phyloP scores from a whole-genome alignment of 1,140 invertebrate species.

The Heliconius melpomene region DNA sequence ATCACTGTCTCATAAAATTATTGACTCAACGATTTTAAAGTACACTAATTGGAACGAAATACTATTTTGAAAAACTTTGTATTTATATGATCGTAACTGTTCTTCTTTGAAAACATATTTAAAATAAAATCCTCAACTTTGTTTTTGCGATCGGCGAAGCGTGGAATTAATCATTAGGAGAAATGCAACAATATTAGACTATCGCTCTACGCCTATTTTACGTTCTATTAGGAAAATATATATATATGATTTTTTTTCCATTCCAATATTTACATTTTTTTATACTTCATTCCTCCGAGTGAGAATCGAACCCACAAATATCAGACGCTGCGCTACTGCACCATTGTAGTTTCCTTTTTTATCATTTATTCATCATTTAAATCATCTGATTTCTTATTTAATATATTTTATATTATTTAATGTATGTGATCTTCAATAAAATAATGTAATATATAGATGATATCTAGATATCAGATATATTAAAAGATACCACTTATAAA shows the following conservation, averaged over 20 bases:
- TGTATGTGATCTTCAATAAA: no score
- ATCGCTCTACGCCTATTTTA: conserved; percentile 40
- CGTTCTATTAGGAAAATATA: conserved; percentile 14
- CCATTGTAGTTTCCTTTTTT: no score
- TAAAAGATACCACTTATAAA: background rate
- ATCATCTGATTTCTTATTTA: no score
- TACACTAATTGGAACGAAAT: background rate
- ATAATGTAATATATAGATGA: background rate
- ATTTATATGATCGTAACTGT: background rate
- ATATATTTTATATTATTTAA: no score
- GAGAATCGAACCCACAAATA: no score
- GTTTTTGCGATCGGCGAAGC: conserved; percentile 38
- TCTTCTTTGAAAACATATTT: background rate
- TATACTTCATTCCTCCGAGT: no score
- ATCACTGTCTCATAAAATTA: background rate
- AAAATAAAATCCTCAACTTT: background rate
- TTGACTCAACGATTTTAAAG: background rate
- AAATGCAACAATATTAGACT: conserved; percentile 29
- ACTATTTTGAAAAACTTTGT: background rate
- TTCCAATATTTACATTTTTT: no score
- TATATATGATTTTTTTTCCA: no score
- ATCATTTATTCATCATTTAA: no score
- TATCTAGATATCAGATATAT: background rate
- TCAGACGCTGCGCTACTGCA: no score
- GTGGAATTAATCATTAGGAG: conserved; percentile 46